Conservation (phyloP, 2,797 vertebrate species). For the Pampus argenteus region DNA sequence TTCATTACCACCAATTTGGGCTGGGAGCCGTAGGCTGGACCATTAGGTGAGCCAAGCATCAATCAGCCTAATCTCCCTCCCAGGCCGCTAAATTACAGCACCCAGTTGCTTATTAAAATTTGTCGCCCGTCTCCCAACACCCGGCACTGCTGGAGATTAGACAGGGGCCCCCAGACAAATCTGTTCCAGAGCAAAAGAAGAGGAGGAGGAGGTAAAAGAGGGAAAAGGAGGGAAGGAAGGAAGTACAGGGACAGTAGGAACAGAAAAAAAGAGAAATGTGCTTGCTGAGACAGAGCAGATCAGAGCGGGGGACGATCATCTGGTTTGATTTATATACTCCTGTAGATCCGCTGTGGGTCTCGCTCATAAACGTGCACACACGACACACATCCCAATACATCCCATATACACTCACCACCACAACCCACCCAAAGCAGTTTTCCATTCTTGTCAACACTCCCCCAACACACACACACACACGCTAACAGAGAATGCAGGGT, state of each 20-base stretch:
- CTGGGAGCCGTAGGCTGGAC: constrained; percentile 81
- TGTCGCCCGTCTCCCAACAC: constrained; percentile 81
- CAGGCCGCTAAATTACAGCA: constrained; percentile 82
- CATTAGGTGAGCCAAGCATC: constrained; percentile 84
- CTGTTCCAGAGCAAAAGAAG: constrained; percentile 65
- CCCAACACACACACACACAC: constrained; percentile 22
- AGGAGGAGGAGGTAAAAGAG: constrained; percentile 7
- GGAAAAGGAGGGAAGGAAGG: constrained; percentile 33
- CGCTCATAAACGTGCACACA: constrained; percentile 16
- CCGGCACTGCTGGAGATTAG: constrained; percentile 79
- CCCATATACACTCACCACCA: constrained; percentile 39
- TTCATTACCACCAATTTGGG: constrained; percentile 88
- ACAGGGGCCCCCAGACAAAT: constrained; percentile 78
- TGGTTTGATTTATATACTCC: constrained; percentile 81
- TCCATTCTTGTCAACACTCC: constrained; percentile 64
- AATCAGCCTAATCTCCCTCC: constrained; percentile 87
- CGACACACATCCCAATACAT: constrained; percentile 55
- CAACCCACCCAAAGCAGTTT: constrained; percentile 59
- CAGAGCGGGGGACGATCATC: constrained; percentile 70
- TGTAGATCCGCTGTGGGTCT: constrained; percentile 51
- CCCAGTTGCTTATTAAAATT: constrained; percentile 84
- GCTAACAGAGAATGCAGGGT: constrained; percentile 52
- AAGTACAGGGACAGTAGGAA: constrained; percentile 59
- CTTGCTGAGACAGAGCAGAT: constrained; percentile 64
- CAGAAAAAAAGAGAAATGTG: constrained; percentile 47